Base-by-base conservation (phyloP, 2,888 invertebrate species). In the Clostera curtula region DNA sequence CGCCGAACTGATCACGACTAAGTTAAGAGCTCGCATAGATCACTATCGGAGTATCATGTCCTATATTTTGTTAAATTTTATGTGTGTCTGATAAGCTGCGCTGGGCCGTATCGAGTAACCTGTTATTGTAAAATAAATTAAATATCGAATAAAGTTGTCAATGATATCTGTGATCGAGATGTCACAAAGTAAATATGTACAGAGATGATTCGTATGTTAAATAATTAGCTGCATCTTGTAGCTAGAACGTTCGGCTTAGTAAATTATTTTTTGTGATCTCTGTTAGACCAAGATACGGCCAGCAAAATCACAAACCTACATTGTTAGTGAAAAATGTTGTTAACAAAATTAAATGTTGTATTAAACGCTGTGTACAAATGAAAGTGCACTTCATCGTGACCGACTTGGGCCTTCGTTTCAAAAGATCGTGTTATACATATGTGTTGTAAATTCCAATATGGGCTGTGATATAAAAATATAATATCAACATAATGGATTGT, bases 401-500 rank as follows among this genome's bases (percentile, higher is more conserved):
- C 64, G 65, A 59, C 62, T 68, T 72, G 73, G 66, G 74, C 72
- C 76, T 76, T 76, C 66, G 66, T 74, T 79, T 64, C 69, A 49
- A 72, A 75, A 76, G 69, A 74, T 65, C 67, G 64, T 71, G 67
- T 74, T 79, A 72, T 74, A n/a, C n/a, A n/a, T 74, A 77, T 79
- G 69, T 79, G 79, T 82, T 80, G 74, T 82, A 89, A 89, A 89
- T 89, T 90, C 89, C 90, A 90, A 89, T 57, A 88, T 87, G 89
- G 90, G 90, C 90, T 90, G 90, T 90, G 90, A 90, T 89, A 88
- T 87, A 87, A 79, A 74, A 70, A 65, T 73, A 74, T 72, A 71
- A 86, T 75, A 73, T 87, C 87, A 86, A 85, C 86, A 85, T 87
- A 74, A 86, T 86, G 75, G 85, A 87, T 85, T 88, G 88, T 88